Conservation (phyloP, 2,888 invertebrate genomes). For the Limulus polyphemus region DNA sequence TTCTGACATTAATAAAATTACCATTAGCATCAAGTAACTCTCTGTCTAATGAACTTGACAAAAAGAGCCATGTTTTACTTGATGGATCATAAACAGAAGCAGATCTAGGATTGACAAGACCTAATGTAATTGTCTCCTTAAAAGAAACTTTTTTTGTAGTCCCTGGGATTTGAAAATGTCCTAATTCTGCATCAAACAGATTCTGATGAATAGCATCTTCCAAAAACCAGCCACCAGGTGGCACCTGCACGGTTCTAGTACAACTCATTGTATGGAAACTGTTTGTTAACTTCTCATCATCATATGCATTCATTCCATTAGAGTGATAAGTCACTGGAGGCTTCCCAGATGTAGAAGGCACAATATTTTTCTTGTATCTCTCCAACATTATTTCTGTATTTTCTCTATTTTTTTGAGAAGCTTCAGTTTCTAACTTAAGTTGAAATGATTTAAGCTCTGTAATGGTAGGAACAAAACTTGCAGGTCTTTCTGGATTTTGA, state of each 20-base stretch:
- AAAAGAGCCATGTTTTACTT: slow-evolving; percentile 49
- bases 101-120: slow-evolving; percentile 59
- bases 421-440: too few species aligned
- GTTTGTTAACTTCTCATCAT: not conserved
- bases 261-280: not conserved
- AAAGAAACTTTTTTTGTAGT: slow-evolving; percentile 72
- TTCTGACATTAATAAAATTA: slow-evolving; percentile 46
- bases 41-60: slow-evolving; percentile 61
- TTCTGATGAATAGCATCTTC: slow-evolving; percentile 68
- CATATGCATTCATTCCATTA: too few species aligned
- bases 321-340: too few species aligned
- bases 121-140: slow-evolving; percentile 70
- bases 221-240: slow-evolving; percentile 68
- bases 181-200: slow-evolving; percentile 66
- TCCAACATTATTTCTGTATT: too few species aligned
- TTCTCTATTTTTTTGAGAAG: too few species aligned
- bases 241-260: slow-evolving; percentile 46
- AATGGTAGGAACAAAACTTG: too few species aligned
- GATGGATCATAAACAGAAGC: slow-evolving; percentile 66
- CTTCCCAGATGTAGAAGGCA: too few species aligned
- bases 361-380: too few species aligned
- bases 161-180: slow-evolving; percentile 71
- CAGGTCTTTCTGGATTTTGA: too few species aligned
- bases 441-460: too few species aligned
- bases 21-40: slow-evolving; percentile 64